phyloP scores from a whole-genome alignment of 2,797 vertebrate species.

The Enteromius thamalakanensis region DNA sequence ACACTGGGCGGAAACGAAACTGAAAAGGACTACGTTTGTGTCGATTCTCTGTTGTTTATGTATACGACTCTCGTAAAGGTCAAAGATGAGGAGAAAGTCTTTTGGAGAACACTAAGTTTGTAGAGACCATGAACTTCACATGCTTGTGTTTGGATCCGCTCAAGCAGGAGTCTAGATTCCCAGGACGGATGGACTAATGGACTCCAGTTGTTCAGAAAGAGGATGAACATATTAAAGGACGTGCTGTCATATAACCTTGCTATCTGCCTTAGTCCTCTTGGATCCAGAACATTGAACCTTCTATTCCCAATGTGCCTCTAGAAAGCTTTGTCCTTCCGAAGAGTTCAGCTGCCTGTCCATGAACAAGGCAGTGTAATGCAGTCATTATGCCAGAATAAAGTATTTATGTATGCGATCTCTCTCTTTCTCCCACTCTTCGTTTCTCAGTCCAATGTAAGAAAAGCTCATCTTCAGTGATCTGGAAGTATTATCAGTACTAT shows the following conservation, averaged over 20 bases:
- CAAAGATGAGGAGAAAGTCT: constrained; percentile 54
- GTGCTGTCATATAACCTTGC: constrained; percentile 14
- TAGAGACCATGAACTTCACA: constrained; percentile 23
- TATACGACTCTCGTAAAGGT: constrained; percentile 71
- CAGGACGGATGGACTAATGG: constrained; percentile 47
- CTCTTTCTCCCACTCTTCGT: constrained; percentile 38
- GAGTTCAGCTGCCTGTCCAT: constrained; percentile 29
- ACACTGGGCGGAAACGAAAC: constrained; percentile 69
- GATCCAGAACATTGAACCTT: constrained; percentile 14
- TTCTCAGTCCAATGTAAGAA: constrained; percentile 55
- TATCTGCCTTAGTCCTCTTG: not conserved
- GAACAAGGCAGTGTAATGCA: constrained; percentile 51
- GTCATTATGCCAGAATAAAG: constrained; percentile 72
- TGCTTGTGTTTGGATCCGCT: constrained; percentile 40
- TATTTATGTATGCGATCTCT: constrained; percentile 78
- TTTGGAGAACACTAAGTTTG: constrained; percentile 53
- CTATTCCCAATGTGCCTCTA: constrained; percentile 33
- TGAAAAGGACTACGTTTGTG: constrained; percentile 81
- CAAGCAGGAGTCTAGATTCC: constrained; percentile 39
- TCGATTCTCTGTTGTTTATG: constrained; percentile 75
- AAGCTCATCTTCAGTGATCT: constrained; percentile 35
- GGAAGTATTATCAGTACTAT: constrained; percentile 68
- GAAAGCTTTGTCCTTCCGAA: constrained; percentile 35
- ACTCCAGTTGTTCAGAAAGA: constrained; percentile 6
- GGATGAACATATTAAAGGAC: constrained; percentile 4